Percentiles rank a stretch among this genome's conserved stretches.
phyloP scores from a whole-genome alignment of 2,113 vertebrate genomes.

The Malurus melanocephalus region DNA sequence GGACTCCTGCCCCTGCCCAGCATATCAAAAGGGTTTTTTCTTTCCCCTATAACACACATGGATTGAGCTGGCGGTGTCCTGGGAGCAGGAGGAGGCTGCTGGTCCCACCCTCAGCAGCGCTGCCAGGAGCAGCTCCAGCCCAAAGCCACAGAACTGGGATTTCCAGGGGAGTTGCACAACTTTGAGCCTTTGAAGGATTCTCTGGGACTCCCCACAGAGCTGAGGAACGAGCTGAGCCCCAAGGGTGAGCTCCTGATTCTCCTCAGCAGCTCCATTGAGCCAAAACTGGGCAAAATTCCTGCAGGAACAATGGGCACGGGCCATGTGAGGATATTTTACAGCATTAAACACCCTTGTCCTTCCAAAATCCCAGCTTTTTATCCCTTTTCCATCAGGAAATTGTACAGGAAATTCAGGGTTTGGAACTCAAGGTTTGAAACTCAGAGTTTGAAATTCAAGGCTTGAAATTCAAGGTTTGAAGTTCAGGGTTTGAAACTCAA shows the following conservation, averaged over 20 bases:
- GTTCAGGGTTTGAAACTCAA: too few species aligned
- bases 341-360: not conserved
- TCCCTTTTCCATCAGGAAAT: not conserved
- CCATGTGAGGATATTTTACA: not conserved
- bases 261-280: accelerated
- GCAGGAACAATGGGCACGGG: accelerated
- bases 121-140: not conserved
- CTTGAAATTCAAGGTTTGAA: not conserved
- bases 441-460: not conserved
- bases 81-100: not conserved
- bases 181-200: not conserved
- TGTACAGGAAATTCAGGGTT: not conserved
- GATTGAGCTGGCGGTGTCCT: not conserved
- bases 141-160: not conserved
- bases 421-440: not conserved
- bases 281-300: not conserved
- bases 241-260: accelerated
- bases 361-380: not conserved
- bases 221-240: not conserved
- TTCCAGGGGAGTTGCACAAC: not conserved
- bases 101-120: accelerated
- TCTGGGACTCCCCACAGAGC: not conserved
- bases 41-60: accelerated
- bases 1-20: not conserved
- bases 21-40: accelerated